Evolutionary conservation across 2,113 vertebrate species (phyloP).

Genomic region (Lophochroa leadbeateri): DNA sequence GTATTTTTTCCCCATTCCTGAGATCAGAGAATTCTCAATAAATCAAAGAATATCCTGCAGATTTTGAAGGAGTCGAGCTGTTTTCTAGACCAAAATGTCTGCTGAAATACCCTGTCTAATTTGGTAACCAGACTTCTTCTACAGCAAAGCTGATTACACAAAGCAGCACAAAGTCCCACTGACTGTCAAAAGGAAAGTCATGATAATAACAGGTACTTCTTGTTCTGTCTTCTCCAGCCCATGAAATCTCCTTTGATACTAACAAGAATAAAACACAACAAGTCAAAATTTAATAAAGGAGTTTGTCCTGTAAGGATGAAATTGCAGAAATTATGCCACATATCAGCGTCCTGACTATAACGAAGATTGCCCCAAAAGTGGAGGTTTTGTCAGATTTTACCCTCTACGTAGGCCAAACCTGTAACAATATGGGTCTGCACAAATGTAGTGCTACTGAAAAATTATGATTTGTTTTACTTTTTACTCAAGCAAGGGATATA

Average conservation of each 20-base stretch:
- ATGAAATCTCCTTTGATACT: neutral
- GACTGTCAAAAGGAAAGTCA: neutral
- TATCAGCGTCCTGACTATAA: neutral
- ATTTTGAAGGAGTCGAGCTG: neutral
- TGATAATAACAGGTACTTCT: neutral
- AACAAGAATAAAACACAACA: neutral
- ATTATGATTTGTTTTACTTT: neutral
- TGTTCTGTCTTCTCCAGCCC: neutral
- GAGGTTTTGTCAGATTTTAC: neutral
- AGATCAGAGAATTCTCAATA: neutral
- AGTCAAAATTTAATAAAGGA: neutral
- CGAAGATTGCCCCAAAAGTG: neutral
- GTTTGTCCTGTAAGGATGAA: neutral
- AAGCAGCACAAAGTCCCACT: neutral
- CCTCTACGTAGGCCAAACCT: neutral
- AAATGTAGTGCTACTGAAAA: neutral
- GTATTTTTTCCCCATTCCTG: neutral
- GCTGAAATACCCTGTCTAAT: neutral
- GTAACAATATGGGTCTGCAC: fast-evolving
- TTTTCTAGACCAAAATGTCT: neutral
- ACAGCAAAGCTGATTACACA: neutral
- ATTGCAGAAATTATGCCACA: neutral
- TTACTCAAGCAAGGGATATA: neutral
- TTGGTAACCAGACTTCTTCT: neutral
- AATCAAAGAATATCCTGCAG: neutral